These are phyloP conservation scores for Cervus canadensis DNA, from an alignment of 2,113 vertebrate species.

Conservation along the genomic window DNA sequence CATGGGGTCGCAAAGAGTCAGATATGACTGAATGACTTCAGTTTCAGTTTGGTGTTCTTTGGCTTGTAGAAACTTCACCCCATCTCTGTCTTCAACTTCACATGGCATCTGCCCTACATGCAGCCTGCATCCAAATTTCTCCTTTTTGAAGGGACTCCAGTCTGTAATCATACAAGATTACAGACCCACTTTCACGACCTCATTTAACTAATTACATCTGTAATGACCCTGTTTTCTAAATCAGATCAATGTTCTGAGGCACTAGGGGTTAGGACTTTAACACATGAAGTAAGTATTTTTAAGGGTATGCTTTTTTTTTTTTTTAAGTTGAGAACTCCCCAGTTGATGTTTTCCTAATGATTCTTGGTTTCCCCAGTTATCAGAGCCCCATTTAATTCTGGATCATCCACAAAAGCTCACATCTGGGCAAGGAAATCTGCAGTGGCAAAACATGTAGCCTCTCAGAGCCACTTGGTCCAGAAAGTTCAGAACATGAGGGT, in stretches of 20 bases:
- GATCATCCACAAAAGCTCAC: background rate
- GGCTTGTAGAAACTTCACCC: background rate
- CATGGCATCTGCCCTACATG: fast-evolving
- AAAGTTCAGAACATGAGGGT: fast-evolving
- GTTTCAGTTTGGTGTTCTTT: background rate
- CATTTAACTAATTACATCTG: background rate
- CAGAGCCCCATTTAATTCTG: background rate
- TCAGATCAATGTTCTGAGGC: background rate
- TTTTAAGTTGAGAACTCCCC: background rate
- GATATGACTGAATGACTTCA: too few relatives aligned
- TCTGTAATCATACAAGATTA: background rate
- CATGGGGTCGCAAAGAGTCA: too few relatives aligned
- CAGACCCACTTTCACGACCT: background rate
- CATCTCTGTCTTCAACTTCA: background rate
- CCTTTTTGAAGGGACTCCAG: background rate
- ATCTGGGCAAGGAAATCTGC: background rate
- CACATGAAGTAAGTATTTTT: background rate
- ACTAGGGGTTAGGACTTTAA: background rate
- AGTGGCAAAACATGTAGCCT: background rate
- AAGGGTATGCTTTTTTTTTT: background rate
- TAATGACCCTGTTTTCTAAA: background rate
- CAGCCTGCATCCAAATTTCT: background rate
- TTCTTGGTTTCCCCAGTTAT: background rate
- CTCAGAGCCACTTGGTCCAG: fast-evolving
- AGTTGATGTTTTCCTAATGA: background rate